These are phyloP conservation scores for Rhineura floridana DNA, from an alignment of 2,113 vertebrate species.

Conservation along the genomic window DNA sequence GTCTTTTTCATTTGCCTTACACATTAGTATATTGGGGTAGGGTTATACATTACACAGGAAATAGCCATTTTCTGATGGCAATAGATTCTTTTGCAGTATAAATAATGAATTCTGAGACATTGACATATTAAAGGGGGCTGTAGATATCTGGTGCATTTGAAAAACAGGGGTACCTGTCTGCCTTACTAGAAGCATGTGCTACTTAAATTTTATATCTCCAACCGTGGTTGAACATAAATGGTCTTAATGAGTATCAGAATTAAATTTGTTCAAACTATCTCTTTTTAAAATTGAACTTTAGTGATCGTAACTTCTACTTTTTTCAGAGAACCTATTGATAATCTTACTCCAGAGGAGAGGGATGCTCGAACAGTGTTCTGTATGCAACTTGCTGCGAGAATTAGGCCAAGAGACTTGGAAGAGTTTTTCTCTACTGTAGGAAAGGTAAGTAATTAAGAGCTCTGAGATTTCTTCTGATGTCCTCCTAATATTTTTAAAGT, in stretches of 20 bases:
- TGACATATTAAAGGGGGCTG: background rate
- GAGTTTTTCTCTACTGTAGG: conserved; percentile 98
- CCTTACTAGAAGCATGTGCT: background rate
- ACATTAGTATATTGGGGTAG: background rate
- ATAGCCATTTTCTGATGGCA: background rate
- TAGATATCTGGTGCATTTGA: background rate
- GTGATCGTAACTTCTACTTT: conserved; percentile 20
- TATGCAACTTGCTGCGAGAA: conserved; percentile 97
- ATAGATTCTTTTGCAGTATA: background rate
- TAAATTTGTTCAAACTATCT: background rate
- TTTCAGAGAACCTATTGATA: conserved; percentile 89
- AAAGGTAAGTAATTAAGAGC: conserved; percentile 77
- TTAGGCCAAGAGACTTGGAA: conserved; percentile 93
- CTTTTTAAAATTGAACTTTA: background rate
- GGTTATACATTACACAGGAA: background rate
- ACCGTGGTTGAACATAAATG: background rate
- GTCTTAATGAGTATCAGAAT: background rate
- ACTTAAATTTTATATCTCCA: background rate
- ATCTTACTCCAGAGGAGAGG: conserved; percentile 93
- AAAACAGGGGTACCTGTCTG: background rate
- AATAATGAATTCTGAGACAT: background rate
- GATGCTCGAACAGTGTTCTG: conserved; percentile 96
- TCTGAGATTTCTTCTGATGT: background rate
- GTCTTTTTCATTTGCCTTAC: background rate
- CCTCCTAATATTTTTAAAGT: background rate